Conservation (phyloP, 2,113 vertebrate species). For the Lagenorhynchus albirostris region DNA sequence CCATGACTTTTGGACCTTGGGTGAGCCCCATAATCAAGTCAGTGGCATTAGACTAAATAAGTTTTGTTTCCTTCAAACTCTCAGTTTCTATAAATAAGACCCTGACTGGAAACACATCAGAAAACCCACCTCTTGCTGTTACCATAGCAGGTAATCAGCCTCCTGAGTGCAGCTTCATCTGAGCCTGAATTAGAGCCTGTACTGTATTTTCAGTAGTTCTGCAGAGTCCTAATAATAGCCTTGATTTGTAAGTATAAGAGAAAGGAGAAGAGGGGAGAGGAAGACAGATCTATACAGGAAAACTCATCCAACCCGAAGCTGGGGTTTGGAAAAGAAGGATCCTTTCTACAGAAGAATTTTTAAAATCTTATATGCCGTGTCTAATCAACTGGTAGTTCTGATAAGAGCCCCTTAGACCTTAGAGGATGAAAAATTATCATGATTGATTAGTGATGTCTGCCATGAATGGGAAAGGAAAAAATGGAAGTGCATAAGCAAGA, state of each 20-base stretch:
- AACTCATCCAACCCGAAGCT: neutral
- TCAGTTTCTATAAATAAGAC: neutral
- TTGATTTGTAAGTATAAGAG: neutral
- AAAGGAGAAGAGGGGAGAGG: neutral
- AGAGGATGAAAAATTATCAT: neutral
- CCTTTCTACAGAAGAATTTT: neutral
- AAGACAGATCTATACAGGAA: neutral
- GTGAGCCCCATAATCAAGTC: neutral
- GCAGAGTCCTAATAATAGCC: neutral
- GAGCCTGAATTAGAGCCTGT: neutral
- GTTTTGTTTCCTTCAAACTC: neutral
- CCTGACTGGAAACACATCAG: neutral
- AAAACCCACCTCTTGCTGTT: neutral
- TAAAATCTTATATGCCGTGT: neutral
- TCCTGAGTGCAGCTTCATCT: neutral
- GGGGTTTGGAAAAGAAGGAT: neutral
- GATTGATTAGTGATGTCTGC: neutral
- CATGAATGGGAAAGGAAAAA: neutral
- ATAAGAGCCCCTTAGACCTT: neutral
- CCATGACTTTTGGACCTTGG: neutral
- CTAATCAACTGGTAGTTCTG: neutral
- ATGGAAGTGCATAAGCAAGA: accelerated
- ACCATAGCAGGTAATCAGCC: neutral
- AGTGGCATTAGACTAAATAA: neutral
- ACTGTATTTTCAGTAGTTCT: neutral